Evolutionary conservation across 2,797 vertebrate species (phyloP).

Genomic region (Dendrocincla fuliginosa): DNA sequence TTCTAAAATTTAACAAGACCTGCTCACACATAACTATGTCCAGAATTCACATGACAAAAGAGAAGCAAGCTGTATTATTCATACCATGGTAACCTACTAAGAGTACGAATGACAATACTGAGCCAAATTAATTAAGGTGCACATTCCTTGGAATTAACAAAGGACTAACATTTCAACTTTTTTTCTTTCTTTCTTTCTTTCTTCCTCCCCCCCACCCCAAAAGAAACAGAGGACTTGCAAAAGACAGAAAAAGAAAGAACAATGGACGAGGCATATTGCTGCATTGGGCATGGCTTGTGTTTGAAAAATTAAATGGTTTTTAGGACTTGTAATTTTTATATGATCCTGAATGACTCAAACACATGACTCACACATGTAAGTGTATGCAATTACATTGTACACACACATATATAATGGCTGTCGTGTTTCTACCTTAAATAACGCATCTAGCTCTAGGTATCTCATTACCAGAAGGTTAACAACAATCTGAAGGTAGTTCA

Average conservation of each 20-base stretch:
- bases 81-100: neutral
- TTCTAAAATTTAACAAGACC: neutral
- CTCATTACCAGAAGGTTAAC: constrained; percentile 1
- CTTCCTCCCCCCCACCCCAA: too few species aligned
- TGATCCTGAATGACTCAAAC: neutral
- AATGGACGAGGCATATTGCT: neutral
- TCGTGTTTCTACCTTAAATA: neutral
- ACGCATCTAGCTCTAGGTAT: neutral
- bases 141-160: neutral
- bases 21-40: neutral
- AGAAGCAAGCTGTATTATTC: neutral
- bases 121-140: neutral
- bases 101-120: neutral
- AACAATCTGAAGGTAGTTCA: constrained; percentile 2
- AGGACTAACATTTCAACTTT: neutral
- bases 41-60: neutral
- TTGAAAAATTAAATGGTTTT: neutral
- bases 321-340: neutral
- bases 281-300: neutral
- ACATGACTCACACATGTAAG: neutral
- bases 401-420: neutral
- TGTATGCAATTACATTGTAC: neutral
- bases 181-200: neutral
- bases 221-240: neutral
- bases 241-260: neutral